Percentiles rank a stretch among this genome's conserved stretches.
These are phyloP conservation scores for Nasua narica DNA, from an alignment of 2,797 vertebrate genomes.

Conservation along the genomic window DNA sequence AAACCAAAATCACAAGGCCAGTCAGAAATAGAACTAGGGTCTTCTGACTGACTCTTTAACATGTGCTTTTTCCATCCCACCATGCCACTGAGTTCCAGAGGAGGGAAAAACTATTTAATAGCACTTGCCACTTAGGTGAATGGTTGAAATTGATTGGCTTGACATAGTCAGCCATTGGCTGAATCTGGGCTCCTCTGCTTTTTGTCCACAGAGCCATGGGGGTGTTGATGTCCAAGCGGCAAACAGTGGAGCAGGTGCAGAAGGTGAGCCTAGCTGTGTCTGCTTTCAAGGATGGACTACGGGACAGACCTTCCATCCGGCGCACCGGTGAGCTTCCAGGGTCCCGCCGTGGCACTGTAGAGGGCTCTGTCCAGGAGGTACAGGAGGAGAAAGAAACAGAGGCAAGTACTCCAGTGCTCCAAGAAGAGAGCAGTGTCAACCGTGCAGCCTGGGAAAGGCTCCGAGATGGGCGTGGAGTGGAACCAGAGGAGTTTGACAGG, in stretches of 20 bases:
- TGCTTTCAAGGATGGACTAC: constrained; percentile 93
- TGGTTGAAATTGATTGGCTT: not conserved
- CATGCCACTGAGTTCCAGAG: not conserved
- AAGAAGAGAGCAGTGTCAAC: constrained; percentile 85
- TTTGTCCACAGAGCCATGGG: constrained; percentile 89
- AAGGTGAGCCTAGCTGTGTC: constrained; percentile 95
- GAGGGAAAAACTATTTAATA: not conserved
- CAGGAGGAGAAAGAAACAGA: constrained; percentile 84
- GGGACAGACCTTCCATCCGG: constrained; percentile 84
- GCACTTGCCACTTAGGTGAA: not conserved
- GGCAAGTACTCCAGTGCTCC: constrained; percentile 74
- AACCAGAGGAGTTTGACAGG: constrained; percentile 94
- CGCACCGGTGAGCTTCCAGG: constrained; percentile 80
- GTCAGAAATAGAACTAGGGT: not conserved
- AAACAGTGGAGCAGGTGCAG: constrained; percentile 99
- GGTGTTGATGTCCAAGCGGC: constrained; percentile 94
- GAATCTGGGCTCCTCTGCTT: not conserved
- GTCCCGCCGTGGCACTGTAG: constrained; percentile 81
- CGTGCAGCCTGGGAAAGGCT: constrained; percentile 94
- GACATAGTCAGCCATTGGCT: not conserved
- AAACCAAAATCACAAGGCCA: constrained; percentile 9
- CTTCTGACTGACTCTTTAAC: constrained; percentile 9
- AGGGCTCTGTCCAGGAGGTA: constrained; percentile 82
- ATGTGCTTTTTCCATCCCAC: not conserved
- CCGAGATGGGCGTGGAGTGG: constrained; percentile 93